These are phyloP conservation scores for Chaenocephalus aceratus DNA, from an alignment of 2,113 vertebrate species.

Conservation along the genomic window DNA sequence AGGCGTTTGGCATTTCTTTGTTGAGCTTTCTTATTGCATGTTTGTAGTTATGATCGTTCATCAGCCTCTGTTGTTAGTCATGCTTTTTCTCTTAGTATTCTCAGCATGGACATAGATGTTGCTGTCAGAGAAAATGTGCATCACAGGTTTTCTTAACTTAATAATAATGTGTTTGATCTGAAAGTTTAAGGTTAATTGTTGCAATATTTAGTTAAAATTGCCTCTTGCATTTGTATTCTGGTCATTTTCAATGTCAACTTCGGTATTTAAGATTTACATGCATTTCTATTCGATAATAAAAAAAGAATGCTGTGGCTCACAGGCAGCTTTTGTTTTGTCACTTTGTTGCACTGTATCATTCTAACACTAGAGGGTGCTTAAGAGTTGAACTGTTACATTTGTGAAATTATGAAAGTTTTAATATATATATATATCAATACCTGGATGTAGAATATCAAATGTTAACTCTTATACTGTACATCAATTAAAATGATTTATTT, in stretches of 20 bases:
- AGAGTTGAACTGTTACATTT: not conserved
- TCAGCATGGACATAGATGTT: not conserved
- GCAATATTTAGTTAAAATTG: not conserved
- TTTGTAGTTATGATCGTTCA: not conserved
- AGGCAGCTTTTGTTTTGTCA: not conserved
- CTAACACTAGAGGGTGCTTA: constrained; percentile 60
- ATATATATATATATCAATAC: not conserved
- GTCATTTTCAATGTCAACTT: constrained; percentile 15
- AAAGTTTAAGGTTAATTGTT: not conserved
- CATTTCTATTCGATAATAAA: constrained; percentile 1
- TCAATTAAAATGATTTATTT: not conserved
- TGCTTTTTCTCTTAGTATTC: not conserved
- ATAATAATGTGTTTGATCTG: not conserved
- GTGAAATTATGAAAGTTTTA: not conserved
- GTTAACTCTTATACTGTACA: not conserved
- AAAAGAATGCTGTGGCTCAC: constrained; percentile 9
- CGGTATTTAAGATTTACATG: not conserved
- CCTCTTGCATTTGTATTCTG: not conserved
- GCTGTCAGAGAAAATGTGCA: not conserved
- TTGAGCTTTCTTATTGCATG: not conserved
- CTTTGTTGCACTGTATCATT: constrained; percentile 25
- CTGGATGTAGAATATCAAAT: not conserved
- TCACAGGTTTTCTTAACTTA: not conserved
- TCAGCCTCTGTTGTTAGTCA: not conserved
- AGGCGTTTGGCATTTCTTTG: not conserved